Percentiles rank a stretch among this genome's conserved stretches.
phyloP scores from a whole-genome alignment of 2,113 vertebrate species.

The Hassar affinis region DNA sequence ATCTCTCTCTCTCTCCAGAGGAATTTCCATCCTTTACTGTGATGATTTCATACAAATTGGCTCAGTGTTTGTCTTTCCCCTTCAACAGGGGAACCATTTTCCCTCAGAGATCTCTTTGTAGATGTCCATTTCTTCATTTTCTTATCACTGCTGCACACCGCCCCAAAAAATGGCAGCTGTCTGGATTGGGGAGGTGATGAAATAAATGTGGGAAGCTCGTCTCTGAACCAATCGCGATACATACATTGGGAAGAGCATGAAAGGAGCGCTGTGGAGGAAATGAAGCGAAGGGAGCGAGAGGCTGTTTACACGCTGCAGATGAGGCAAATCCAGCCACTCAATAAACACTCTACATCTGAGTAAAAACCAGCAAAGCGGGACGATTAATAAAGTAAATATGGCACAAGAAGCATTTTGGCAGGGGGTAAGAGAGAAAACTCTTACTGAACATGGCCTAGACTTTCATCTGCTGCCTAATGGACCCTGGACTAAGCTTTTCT shows the following conservation, averaged over 20 bases:
- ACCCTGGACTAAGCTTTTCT: constrained; percentile 48
- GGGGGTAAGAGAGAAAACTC: not conserved
- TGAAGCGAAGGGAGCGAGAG: constrained; percentile 2
- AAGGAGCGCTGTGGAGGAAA: constrained; percentile 5
- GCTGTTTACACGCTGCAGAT: constrained; percentile 26
- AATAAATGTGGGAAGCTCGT: constrained; percentile 10
- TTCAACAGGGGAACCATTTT: constrained; percentile 28
- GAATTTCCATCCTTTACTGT: constrained; percentile 15
- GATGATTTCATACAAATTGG: constrained; percentile 46
- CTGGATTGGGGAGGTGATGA: constrained; percentile 9
- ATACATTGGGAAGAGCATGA: not conserved
- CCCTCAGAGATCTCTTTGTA: constrained; percentile 27
- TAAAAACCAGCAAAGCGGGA: constrained; percentile 33
- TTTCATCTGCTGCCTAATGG: constrained; percentile 55
- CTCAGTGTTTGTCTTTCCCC: constrained; percentile 45
- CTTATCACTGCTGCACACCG: constrained; percentile 34
- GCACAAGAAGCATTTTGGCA: constrained; percentile 30
- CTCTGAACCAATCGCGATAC: constrained; percentile 21
- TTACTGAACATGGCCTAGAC: constrained; percentile 2
- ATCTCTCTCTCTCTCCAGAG: not conserved
- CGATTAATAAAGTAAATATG: constrained; percentile 40
- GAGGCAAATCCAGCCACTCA: constrained; percentile 41
- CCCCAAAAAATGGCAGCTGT: not conserved
- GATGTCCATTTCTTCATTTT: constrained; percentile 45
- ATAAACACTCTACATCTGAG: constrained; percentile 33